Conservation (phyloP, 2,113 vertebrate genomes). For the Acanthochromis polyacanthus region DNA sequence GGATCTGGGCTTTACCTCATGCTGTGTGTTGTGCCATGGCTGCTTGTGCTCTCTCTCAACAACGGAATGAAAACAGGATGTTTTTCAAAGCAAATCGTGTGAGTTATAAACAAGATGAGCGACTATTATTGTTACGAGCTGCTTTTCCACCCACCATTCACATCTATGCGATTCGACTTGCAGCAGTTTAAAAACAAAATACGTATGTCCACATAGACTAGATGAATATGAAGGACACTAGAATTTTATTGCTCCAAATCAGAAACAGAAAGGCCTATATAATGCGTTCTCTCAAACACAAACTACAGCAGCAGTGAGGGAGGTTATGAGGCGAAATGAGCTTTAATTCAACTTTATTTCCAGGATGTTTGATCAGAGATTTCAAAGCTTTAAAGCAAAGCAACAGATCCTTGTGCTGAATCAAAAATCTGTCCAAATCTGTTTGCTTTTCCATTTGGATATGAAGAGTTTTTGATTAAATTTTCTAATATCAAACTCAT, state of each 20-base stretch:
- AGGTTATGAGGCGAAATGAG: not conserved
- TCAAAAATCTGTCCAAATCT: not conserved
- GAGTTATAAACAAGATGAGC: not conserved
- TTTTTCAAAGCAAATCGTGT: not conserved
- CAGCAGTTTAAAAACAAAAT: not conserved
- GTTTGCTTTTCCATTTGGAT: not conserved
- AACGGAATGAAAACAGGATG: not conserved
- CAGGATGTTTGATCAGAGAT: not conserved
- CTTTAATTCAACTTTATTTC: not conserved
- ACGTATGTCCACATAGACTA: too few species aligned
- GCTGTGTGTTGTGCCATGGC: not conserved
- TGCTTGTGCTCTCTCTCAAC: slow-evolving; percentile 8
- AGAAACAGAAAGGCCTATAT: too few species aligned
- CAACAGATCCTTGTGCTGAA: too few species aligned
- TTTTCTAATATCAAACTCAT: too few species aligned
- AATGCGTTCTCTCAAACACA: too few species aligned
- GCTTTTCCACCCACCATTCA: too few species aligned
- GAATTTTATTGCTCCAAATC: too few species aligned
- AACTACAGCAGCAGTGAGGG: too few species aligned
- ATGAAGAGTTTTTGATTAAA: not conserved
- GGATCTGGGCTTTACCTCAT: slow-evolving; percentile 5
- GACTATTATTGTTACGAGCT: not conserved
- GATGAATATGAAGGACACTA: too few species aligned
- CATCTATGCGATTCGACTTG: too few species aligned
- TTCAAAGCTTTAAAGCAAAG: not conserved